Base-by-base conservation (phyloP, 2,113 vertebrate species). In the Scolopax mira region DNA sequence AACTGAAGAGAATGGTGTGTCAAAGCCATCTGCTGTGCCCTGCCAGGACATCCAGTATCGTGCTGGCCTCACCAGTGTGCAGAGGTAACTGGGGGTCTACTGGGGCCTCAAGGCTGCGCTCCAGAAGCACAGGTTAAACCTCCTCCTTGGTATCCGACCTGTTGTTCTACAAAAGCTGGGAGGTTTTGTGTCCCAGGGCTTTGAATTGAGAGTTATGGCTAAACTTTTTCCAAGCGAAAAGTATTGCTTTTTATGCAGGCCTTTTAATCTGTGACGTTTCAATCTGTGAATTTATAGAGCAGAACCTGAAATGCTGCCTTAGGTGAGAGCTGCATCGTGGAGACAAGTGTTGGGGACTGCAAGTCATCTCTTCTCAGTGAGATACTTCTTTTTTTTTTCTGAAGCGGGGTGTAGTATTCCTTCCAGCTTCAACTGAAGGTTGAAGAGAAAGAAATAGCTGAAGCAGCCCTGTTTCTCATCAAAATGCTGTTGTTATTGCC, bases 201-300 rank as follows among this genome's bases (percentile, higher is more conserved):
- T 85, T 48, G 33, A 31, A 9, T 9, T 39, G 30, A 33, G 49
- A 60, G 41, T 31, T 39, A 33, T 6, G 52, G 24, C 41, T 65
- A 11, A 62, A 55, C n/a, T 35, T 79, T 79, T 27, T 72, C 22
- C 65, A 67, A 42, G 57, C 4, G 11, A 2, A 13, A 42, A 71
- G 11, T 1, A 0, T 27, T 55, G 15, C 2, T 79, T 88, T 66
- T 60, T 57, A 65, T n/a, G 3, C 0, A 1, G 23, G 31, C 4
- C 1, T 90, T 60, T 79, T 46, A 19, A 6, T 70, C 41, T 70
- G 57, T 39, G 58, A 3, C 13, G 11, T 37, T 88, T 42, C 22
- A 9, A 1, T 49, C 24, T n/a, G 4, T 55, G 60, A 69, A n/a
- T 58, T 80, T 52, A 8, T 5, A 7, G 81, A 64, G 70, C 52